phyloP scores from a whole-genome alignment of 2,113 vertebrate genomes.

The Embiotoca jacksoni region DNA sequence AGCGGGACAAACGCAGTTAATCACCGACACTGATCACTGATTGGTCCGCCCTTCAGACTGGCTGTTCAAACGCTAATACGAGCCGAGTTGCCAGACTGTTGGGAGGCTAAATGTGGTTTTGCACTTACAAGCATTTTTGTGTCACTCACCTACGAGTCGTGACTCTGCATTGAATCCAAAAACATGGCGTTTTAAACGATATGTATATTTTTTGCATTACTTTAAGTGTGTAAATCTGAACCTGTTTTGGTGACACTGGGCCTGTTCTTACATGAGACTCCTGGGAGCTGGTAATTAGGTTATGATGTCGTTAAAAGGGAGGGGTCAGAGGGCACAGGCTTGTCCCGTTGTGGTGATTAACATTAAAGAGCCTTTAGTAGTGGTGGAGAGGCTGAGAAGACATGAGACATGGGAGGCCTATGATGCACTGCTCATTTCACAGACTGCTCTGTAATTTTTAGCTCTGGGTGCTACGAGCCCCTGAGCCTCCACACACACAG shows the following conservation, averaged over 20 bases:
- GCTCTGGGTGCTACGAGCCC: slow-evolving; percentile 42
- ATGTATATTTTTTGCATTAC: not conserved
- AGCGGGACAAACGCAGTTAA: no score
- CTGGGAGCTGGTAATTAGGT: slow-evolving; percentile 67
- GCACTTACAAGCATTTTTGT: not conserved
- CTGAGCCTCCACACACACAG: slow-evolving; percentile 50
- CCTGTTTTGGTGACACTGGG: slow-evolving; percentile 37
- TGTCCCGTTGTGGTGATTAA: slow-evolving; percentile 69
- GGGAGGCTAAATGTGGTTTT: slow-evolving; percentile 8
- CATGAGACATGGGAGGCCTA: slow-evolving; percentile 22
- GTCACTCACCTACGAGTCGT: not conserved
- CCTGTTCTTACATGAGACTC: slow-evolving; percentile 31
- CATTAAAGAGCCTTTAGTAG: slow-evolving; percentile 68
- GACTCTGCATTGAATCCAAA: not conserved
- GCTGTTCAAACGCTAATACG: no score
- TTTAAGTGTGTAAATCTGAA: slow-evolving; percentile 15
- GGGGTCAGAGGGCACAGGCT: slow-evolving; percentile 66
- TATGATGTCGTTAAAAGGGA: slow-evolving; percentile 71
- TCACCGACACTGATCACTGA: no score
- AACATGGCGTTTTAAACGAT: not conserved
- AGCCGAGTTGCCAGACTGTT: no score
- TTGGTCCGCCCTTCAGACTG: no score
- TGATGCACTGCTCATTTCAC: slow-evolving; percentile 50
- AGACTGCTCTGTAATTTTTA: slow-evolving; percentile 59
- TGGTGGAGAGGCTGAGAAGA: slow-evolving; percentile 34